Percentiles rank a stretch among this genome's conserved stretches.
Evolutionary conservation across 2,113 vertebrate genomes (phyloP).

Genomic region (Petrocephalus zakoni): DNA sequence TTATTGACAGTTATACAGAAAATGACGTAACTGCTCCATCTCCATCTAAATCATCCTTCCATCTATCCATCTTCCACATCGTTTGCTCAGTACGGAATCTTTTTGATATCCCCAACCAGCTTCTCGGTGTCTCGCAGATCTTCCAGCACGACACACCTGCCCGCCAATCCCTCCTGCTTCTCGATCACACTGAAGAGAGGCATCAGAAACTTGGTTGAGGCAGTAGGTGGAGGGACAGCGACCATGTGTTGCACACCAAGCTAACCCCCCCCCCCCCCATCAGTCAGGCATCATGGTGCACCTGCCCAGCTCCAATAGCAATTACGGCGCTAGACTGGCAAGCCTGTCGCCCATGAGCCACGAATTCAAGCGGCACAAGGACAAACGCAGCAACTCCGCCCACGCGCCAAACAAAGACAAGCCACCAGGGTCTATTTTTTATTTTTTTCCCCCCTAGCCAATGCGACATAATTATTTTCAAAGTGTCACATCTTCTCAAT

Average conservation of each 20-base stretch:
- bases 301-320: neutral
- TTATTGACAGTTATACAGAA: neutral
- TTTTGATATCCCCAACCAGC: neutral
- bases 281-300: neutral
- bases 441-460: neutral
- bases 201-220: neutral
- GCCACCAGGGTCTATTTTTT: neutral
- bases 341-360: neutral
- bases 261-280: neutral
- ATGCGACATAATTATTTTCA: slow-evolving; percentile 21
- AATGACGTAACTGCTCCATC: neutral
- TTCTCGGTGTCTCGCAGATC: neutral
- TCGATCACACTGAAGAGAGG: neutral
- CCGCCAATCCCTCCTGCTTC: no score
- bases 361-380: neutral
- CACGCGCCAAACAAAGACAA: neutral
- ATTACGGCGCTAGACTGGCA: neutral
- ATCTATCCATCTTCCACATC: neutral
- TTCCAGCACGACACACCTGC: neutral
- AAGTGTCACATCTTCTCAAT: slow-evolving; percentile 14
- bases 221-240: neutral
- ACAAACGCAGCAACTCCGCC: neutral
- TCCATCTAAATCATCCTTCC: neutral
- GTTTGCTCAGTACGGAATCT: neutral
- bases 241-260: slow-evolving; percentile 9